Percentiles rank a stretch among this genome's conserved stretches.
These are phyloP conservation scores for Hemaris fuciformis DNA, from an alignment of 2,888 invertebrate species.

Conservation along the genomic window DNA sequence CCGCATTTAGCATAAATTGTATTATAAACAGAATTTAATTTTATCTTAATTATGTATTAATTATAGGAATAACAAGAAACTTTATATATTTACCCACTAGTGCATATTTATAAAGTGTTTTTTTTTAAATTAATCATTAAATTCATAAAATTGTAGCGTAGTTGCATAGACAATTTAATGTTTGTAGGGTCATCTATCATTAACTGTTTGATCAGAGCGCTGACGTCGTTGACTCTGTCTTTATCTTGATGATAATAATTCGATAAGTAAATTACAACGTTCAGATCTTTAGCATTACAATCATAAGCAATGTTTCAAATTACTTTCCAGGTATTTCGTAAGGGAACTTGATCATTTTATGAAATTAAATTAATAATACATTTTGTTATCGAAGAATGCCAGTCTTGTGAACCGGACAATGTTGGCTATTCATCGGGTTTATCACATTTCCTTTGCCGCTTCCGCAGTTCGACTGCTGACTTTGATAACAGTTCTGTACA, in stretches of 20 bases:
- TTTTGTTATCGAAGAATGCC: slow-evolving; percentile 15
- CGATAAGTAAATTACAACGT: not conserved
- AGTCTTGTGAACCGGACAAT: slow-evolving; percentile 34
- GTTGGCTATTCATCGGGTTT: slow-evolving; percentile 61
- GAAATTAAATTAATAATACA: not conserved
- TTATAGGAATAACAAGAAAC: no score
- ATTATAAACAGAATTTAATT: no score
- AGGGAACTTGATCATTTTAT: not conserved
- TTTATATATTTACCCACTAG: no score
- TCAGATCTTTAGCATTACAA: not conserved
- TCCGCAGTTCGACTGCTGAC: slow-evolving; percentile 58
- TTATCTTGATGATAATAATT: not conserved
- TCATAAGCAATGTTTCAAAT: not conserved
- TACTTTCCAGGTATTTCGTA: not conserved
- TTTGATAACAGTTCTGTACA: slow-evolving; percentile 55
- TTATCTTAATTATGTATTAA: no score
- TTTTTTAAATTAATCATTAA: no score
- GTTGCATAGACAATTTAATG: not conserved
- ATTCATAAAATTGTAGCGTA: no score
- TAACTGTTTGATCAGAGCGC: not conserved
- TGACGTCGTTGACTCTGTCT: not conserved
- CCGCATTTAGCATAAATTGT: no score
- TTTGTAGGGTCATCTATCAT: not conserved
- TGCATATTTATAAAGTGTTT: no score
- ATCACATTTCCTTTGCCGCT: slow-evolving; percentile 70